A percentile compares a stretch with the other conserved stretches of the same genome.
These are phyloP conservation scores for Rhipidura dahli DNA, from an alignment of 2,113 vertebrate genomes.

Conservation along the genomic window DNA sequence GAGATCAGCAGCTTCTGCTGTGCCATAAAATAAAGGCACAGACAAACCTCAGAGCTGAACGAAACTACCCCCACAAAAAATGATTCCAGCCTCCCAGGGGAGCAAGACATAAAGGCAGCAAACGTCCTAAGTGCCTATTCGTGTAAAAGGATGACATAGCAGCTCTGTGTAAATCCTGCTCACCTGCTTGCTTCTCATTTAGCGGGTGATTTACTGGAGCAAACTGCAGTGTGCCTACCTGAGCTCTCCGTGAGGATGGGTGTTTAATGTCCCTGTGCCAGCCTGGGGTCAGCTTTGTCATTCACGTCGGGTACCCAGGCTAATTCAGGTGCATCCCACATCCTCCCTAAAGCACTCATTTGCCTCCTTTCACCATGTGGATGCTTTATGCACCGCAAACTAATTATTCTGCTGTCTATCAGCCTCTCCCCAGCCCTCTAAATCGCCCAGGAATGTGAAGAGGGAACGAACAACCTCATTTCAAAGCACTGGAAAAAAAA, in stretches of 20 bases:
- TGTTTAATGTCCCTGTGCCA: not conserved
- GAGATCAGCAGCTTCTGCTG: not conserved
- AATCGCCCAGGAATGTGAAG: not conserved
- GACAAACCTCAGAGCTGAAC: slow-evolving; percentile 11
- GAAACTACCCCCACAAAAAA: slow-evolving; percentile 30
- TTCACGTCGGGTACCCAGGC: not conserved
- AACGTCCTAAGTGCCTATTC: slow-evolving; percentile 5
- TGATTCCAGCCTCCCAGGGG: slow-evolving; percentile 7
- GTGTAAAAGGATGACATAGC: not conserved
- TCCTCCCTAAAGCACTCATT: not conserved
- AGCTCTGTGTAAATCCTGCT: slow-evolving; percentile 20
- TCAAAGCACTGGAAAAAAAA: not conserved
- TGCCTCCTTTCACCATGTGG: not conserved
- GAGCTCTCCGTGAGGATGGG: not conserved
- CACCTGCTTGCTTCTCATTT: slow-evolving; percentile 28
- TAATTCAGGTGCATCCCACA: slow-evolving; percentile 15
- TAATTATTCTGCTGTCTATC: not conserved
- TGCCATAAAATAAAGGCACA: slow-evolving; percentile 11
- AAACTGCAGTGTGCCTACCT: not conserved
- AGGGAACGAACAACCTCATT: not conserved
- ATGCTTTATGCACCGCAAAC: not conserved
- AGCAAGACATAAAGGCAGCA: not conserved
- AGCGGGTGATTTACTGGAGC: slow-evolving; percentile 2
- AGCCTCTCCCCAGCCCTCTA: not conserved
- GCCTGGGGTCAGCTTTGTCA: not conserved